Evolutionary conservation across 1,140 invertebrate species (phyloP), one percentile per base, ranked within the genome.

Genomic region (Drosophila chauvacae): DNA sequence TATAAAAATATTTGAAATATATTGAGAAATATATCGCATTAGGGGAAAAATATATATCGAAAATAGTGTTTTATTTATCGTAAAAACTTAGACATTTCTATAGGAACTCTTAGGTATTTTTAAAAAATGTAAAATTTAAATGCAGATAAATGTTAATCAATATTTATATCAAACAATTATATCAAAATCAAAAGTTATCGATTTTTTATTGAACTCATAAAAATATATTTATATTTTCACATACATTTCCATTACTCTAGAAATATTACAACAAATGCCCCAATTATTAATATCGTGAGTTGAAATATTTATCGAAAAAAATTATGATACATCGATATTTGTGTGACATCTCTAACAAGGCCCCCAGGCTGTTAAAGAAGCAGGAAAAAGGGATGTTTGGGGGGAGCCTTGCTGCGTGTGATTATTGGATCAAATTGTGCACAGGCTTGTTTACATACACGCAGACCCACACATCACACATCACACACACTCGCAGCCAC

Each of bases 391-490:
- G 26, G 39, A 30, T 50, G 65, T 51, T 77, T 45, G 33, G 33
- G 50, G 28, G 7, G 33, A 26, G 30, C 44, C 77, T 41, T 80
- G 77, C 53, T 74, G 74, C 66, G 60, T 70, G 82, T 59, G 78
- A 85, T 78, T 81, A 86, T 75, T 81, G 82, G 73, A 85, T 85
- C 74, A 75, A 76, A 75, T 60, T 55, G 48, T 51, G 45, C 65
- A 71, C 58, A 63, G 37, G 9, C 61, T 58, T 68, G 50, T 61
- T 69, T 48, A 53, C 74, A 39, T 58, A 61, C 48, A 53, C 74
- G 28, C 53, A 61, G 44, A 45, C 41, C 41, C 37, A 48, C 44
- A 28, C 35, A 41, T 57, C 55, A 20, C 53, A 60, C 18, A 42
- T 50, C 30, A 53, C 16, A 10, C 58, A 60, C 18, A 42, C 63